Base-by-base conservation (phyloP, 2,797 vertebrate genomes). In the Phalloptychus januarius region DNA sequence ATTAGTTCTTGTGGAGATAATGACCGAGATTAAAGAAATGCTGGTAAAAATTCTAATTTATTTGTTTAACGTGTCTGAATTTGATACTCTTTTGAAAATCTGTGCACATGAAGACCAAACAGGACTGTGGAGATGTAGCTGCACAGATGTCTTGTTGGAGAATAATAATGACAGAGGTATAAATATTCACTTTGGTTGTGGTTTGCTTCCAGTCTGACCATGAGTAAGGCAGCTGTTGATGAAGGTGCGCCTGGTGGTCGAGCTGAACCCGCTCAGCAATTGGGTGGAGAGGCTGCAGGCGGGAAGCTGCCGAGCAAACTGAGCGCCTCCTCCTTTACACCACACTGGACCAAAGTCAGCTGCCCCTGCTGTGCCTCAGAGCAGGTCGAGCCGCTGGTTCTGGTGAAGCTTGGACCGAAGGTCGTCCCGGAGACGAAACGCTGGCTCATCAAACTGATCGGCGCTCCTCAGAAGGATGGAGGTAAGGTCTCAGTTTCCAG, bases 371-470 rank as follows among this genome's bases (percentile, higher is more conserved):
- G 95, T 10, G 28, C 74, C 15, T 89, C 89, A 0, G 79, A 91
- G 28, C 78, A 44, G 10, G 88, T 96, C 0, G 95, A 96, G 82
- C 96, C 96, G 0, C 38, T 96, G 83, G 94, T 96, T 31, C 78
- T 96, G 83, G 91, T 96, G 76, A 94, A 94, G 80, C 93, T 96
- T 0, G 89, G 93, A 7, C 83, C 83, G 13, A 89, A 91, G 0
- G 86, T 96, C 58, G 86, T 90, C 36, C 92, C 93, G 0, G 92
- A 93, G 86, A 96, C 96, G 1, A 96, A 96, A 85, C 91, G 93
- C 73, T 96, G 96, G 96, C 89, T 96, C 84, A 92, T 96, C 83
- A 92, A 67, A 45, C 65, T 95, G 69, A 94, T 96, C 1, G 93
- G 89, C 42, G 74, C 93, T 8, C 75, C 95, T 13, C 88, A 92